These are phyloP conservation scores for Falco naumanni DNA, from an alignment of 2,797 vertebrate species.

Conservation along the genomic window DNA sequence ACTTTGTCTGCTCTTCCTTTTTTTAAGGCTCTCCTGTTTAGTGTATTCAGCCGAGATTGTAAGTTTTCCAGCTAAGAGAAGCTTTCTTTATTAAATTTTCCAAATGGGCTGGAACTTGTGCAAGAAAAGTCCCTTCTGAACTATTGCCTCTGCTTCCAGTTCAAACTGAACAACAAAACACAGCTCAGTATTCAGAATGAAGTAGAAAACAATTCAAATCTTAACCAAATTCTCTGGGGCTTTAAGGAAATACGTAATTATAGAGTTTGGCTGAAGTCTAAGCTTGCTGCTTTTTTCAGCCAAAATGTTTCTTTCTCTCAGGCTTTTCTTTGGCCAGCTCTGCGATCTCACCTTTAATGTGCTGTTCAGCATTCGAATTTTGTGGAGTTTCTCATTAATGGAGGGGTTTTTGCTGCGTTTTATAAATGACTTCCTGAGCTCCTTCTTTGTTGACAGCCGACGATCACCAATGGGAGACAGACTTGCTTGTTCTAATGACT, in stretches of 20 bases:
- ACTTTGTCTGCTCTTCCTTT: constrained; percentile 7
- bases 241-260: constrained; percentile 6
- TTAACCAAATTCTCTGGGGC: neutral
- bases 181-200: neutral
- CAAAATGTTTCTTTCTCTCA: neutral
- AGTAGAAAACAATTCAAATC: neutral
- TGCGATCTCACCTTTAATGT: constrained; percentile 90
- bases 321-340: neutral
- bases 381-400: constrained; percentile 93
- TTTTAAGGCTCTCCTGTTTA: neutral
- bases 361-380: constrained; percentile 92
- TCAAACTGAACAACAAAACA: neutral
- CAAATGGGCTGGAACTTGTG: constrained; percentile 22
- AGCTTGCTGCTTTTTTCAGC: neutral
- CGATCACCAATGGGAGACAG: constrained; percentile 93
- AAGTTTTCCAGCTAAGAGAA: constrained; percentile 10
- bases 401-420: constrained; percentile 93
- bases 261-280: neutral
- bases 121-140: constrained; percentile 7
- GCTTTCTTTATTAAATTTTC: constrained; percentile 35
- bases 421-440: constrained; percentile 93
- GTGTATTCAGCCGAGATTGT: neutral
- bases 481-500: constrained; percentile 92
- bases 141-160: neutral
- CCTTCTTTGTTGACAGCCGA: constrained; percentile 91